Evolutionary conservation across 2,888 invertebrate species (phyloP).

Genomic region (Didymodactylos carnosus): DNA sequence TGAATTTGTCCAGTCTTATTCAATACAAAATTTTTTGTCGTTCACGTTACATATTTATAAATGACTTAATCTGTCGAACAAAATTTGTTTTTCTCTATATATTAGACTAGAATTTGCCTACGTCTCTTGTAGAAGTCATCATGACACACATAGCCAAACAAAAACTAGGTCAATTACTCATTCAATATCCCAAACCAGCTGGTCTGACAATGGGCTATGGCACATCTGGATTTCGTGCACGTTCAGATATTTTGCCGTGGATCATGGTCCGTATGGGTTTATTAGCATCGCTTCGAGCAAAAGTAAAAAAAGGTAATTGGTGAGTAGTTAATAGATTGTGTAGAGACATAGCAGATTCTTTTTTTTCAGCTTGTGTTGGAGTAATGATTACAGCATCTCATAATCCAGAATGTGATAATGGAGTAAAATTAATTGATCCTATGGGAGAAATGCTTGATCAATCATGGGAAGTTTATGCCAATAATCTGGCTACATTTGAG

Average conservation of each 20-base stretch:
- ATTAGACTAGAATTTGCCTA: neutral
- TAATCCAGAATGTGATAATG: slow-evolving; percentile 84
- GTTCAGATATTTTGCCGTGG: slow-evolving; percentile 63
- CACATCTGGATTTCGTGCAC: slow-evolving; percentile 29
- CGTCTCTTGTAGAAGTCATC: neutral
- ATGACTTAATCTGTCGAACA: too few species aligned
- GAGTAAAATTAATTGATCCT: slow-evolving; percentile 84
- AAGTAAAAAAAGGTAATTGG: slow-evolving; percentile 50
- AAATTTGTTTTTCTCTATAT: neutral
- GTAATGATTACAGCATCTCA: slow-evolving; percentile 99
- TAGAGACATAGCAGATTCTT: neutral
- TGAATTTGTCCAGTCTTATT: too few species aligned
- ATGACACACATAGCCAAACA: neutral
- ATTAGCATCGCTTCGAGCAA: slow-evolving; percentile 66
- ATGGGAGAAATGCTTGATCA: slow-evolving; percentile 83
- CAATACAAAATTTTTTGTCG: too few species aligned
- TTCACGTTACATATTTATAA: too few species aligned
- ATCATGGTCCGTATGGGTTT: slow-evolving; percentile 84
- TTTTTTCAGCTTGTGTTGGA: slow-evolving; percentile 44
- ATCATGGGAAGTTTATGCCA: slow-evolving; percentile 74
- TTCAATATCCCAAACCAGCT: neutral
- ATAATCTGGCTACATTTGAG: slow-evolving; percentile 41
- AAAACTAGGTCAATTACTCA: neutral
- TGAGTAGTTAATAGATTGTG: neutral
- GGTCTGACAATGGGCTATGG: slow-evolving; percentile 6